Evolutionary conservation across 2,113 vertebrate genomes (phyloP), one percentile per base, ranked within the genome.

Genomic region (Bambusicola thoracicus): DNA sequence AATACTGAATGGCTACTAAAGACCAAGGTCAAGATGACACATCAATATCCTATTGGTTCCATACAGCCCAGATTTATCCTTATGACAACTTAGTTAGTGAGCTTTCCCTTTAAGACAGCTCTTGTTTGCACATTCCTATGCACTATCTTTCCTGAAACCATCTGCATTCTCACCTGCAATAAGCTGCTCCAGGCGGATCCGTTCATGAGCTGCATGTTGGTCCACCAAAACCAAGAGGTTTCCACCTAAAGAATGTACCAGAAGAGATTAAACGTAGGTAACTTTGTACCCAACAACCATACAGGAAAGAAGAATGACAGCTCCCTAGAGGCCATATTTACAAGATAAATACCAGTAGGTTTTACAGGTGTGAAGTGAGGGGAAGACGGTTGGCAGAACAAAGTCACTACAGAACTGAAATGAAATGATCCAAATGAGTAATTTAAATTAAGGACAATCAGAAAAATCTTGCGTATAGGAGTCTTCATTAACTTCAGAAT

Each of bases 131-230:
- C 44, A 76, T 40, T 70, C 58, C 81, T 80, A 48, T 58, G 40
- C n/a, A 48, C 32, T 21, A 25, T 13, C 63, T 36, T 91, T 49
- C 59, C 30, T 69, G 53, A 72, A n/a, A 40, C 14, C 20, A 85
- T 11, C 30, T 41, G 61, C 87, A 82, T 58, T 13, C 92, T 94
- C 97, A 99, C 99, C 99, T 96, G 95, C 94, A 34, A 99, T 97
- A 40, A 99, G 98, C 90, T 98, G 98, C 97, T 99, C 99, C 84
- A 99, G 95, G 34, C 99, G 98, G 70, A 99, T 96, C 44, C 99
- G 98, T 96, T 99, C 99, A 11, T 99, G 99, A 69, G 99, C 99
- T 73, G 99, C 99, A 10, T 99, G 99, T 87, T 99, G 99, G 94
- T 99, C 99, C 85, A 99, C 98, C 89, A 99, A 95, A 76, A 99